These are phyloP conservation scores for Oligia strigilis DNA, from an alignment of 2,888 invertebrate genomes.

Conservation along the genomic window DNA sequence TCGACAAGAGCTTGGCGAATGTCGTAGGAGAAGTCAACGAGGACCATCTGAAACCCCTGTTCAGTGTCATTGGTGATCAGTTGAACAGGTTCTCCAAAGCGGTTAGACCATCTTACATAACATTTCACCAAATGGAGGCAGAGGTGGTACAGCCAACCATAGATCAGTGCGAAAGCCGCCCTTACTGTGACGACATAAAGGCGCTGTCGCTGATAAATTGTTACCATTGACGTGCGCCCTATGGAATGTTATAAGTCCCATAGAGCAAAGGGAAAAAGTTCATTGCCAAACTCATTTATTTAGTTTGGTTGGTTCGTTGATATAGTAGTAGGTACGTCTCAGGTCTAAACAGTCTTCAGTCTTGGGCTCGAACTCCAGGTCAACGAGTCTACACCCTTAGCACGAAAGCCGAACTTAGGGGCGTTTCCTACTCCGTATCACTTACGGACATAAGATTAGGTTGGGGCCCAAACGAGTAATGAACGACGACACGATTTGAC, in stretches of 20 bases:
- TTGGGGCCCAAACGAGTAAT: background rate
- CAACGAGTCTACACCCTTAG: background rate
- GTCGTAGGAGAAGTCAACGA: constrained; percentile 78
- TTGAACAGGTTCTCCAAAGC: constrained; percentile 80
- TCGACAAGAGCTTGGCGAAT: constrained; percentile 79
- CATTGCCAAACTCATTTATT: background rate
- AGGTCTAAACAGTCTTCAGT: background rate
- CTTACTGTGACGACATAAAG: background rate
- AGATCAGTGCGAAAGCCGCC: background rate
- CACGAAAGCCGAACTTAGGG: background rate
- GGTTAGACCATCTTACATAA: constrained; percentile 10
- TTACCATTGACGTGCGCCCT: background rate
- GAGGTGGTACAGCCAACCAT: background rate
- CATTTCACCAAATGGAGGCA: background rate
- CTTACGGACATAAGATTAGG: background rate
- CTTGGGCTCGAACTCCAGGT: background rate
- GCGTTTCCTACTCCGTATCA: background rate
- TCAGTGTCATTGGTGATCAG: constrained; percentile 79
- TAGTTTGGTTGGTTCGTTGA: background rate
- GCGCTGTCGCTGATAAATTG: background rate
- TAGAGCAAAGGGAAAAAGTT: background rate
- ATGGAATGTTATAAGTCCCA: background rate
- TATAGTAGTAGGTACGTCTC: background rate
- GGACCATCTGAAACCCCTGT: constrained; percentile 81
- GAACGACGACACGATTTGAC: background rate